These are phyloP conservation scores for Varanus salvator DNA, from an alignment of 2,113 vertebrate genomes.

Conservation along the genomic window DNA sequence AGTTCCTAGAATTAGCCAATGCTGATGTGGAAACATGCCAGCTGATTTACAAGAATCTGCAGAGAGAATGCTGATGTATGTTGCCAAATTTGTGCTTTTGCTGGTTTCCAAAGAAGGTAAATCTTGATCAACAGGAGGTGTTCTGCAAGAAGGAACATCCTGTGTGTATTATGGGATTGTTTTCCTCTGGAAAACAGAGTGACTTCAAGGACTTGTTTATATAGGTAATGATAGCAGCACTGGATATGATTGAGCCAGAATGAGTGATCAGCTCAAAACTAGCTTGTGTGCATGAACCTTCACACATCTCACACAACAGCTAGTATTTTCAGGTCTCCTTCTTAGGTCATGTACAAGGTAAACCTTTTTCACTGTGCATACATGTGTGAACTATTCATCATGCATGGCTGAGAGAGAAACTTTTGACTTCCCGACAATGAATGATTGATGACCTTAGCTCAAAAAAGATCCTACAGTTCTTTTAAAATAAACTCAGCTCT, in stretches of 20 bases:
- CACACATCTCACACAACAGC: background rate
- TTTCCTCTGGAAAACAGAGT: background rate
- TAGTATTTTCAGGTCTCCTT: background rate
- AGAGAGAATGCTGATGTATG: background rate
- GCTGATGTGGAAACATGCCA: background rate
- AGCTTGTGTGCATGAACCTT: background rate
- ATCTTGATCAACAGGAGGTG: background rate
- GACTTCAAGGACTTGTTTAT: background rate
- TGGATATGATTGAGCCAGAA: background rate
- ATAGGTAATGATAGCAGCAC: background rate
- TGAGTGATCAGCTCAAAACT: no score
- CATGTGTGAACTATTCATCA: background rate
- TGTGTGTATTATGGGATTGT: background rate
- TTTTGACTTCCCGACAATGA: background rate
- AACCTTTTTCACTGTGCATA: background rate
- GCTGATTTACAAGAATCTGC: background rate
- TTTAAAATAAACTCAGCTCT: slow-evolving; percentile 21
- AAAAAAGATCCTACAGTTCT: background rate
- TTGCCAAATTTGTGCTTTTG: background rate
- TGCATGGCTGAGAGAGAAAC: slow-evolving; percentile 11
- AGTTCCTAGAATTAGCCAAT: background rate
- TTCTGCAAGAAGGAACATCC: background rate
- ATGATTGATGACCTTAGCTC: slow-evolving; percentile 1
- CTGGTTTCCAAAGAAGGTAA: background rate
- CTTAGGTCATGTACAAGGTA: background rate